Base-by-base conservation (phyloP, 1,140 invertebrate genomes). In the Cydia amplana region DNA sequence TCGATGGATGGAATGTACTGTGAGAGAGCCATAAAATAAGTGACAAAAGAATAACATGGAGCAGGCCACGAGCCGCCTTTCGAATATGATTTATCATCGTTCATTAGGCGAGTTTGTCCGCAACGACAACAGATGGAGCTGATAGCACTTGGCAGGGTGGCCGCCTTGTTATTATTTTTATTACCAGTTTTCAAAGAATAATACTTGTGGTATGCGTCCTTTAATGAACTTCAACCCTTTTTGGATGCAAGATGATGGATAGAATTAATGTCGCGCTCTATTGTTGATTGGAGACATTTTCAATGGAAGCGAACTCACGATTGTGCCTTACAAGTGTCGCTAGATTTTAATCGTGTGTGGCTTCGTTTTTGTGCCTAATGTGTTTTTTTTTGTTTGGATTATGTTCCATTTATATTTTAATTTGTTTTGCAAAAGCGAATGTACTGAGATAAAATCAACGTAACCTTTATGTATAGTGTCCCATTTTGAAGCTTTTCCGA, bases 1-100 rank as follows among this genome's bases (percentile, higher is more conserved):
- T 80, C 82, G 84, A 85, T 89, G 87, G 75, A 83, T 67, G 51
- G 28, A 1, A 55, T 23, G 14, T 72, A 77, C 25, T 16, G 73
- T 40, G 72, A 79, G 76, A 77, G 46, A 65, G 36, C 40, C 79
- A 75, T 77, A 74, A 72, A 79, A 80, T 76, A 78, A 74, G 75
- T 72, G 76, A 77, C 81, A 73, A 80, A 82, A 83, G 81, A 87
- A 87, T 85, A 85, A 82, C 84, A 83, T 83, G 85, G 84, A 83
- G 79, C 79, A 81, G 83, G 85, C 83, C 80, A 81, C 84, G 83
- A 88, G 88, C 86, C 87, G 87, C 87, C 86, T 91, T 89, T 92
- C 91, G 91, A 92, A 91, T 92, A 92, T 92, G 91, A 92, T 92
- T 92, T 91, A 92, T 92, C 91, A 92, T 92, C 91, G 89, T 92